These are phyloP conservation scores for Scaptomyza graminum DNA, from an alignment of 1,140 invertebrate species.

Conservation along the genomic window DNA sequence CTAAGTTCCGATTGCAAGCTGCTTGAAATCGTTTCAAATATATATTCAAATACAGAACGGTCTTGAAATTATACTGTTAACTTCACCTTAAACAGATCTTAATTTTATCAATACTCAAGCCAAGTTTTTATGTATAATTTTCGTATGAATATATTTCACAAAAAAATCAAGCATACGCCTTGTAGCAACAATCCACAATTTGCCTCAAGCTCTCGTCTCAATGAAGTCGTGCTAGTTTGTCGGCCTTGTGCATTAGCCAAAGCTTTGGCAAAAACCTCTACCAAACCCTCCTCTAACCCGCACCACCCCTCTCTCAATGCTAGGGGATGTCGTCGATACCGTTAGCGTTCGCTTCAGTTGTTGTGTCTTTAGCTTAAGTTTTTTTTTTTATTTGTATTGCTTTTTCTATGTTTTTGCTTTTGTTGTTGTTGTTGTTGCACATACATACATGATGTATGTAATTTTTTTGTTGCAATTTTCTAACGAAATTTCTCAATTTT, in stretches of 20 bases:
- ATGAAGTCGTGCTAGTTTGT: conserved; percentile 37
- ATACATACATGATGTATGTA: conserved; percentile 74
- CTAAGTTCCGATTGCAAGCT: too few relatives aligned
- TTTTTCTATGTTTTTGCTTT: conserved; percentile 12
- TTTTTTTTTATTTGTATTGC: conserved; percentile 1
- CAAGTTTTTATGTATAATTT: neutral
- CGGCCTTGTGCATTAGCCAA: conserved; percentile 67
- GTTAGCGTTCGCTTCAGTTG: conserved; percentile 10
- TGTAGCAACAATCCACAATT: neutral
- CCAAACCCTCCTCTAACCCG: neutral
- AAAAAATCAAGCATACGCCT: conserved; percentile 68
- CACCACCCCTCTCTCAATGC: too few relatives aligned
- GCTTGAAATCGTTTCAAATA: too few relatives aligned
- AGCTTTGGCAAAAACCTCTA: conserved; percentile 37
- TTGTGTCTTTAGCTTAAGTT: conserved; percentile 29
- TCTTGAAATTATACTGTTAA: too few relatives aligned
- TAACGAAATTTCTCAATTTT: conserved; percentile 78
- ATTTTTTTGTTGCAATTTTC: conserved; percentile 76
- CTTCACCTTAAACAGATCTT: too few relatives aligned
- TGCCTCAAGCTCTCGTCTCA: neutral
- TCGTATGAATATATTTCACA: neutral
- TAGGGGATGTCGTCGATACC: conserved; percentile 23
- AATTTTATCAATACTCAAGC: too few relatives aligned
- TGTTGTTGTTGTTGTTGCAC: conserved; percentile 40
- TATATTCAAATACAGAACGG: neutral